Conservation (phyloP, 2,797 vertebrate genomes). For the Borostomias antarcticus region DNA sequence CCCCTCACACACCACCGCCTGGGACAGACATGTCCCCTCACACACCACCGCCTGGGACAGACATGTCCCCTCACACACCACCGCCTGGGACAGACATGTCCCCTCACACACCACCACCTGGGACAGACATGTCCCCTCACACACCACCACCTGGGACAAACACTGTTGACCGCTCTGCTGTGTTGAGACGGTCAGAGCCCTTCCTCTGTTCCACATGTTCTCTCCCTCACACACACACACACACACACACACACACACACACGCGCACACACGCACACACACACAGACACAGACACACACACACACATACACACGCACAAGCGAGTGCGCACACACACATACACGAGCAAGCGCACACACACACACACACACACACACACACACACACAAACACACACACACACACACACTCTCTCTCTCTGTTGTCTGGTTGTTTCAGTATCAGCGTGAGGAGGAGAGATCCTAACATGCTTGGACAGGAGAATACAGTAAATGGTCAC, state of each 20-base stretch:
- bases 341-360: not conserved
- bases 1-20: too few relatives aligned
- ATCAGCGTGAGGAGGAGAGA: constrained; percentile 6
- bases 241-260: not conserved
- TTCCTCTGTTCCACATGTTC: not conserved
- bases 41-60: too few relatives aligned
- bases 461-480: constrained; percentile 38
- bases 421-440: constrained; percentile 29
- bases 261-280: not conserved
- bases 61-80: too few relatives aligned
- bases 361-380: not conserved
- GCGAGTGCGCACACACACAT: not conserved
- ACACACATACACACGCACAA: not conserved
- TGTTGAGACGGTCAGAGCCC: constrained; percentile 17
- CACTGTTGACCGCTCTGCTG: constrained; percentile 1
- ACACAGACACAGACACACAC: not conserved
- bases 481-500: constrained; percentile 14
- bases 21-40: too few relatives aligned
- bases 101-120: too few relatives aligned
- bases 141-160: not conserved
- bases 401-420: not conserved
- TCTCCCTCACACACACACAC: not conserved
- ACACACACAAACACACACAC: not conserved
- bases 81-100: too few relatives aligned
- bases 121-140: too few relatives aligned